Evolutionary conservation across 2,797 vertebrate species (phyloP), one percentile per base, ranked within the genome.

Genomic region (Gallinago nigripennis): DNA sequence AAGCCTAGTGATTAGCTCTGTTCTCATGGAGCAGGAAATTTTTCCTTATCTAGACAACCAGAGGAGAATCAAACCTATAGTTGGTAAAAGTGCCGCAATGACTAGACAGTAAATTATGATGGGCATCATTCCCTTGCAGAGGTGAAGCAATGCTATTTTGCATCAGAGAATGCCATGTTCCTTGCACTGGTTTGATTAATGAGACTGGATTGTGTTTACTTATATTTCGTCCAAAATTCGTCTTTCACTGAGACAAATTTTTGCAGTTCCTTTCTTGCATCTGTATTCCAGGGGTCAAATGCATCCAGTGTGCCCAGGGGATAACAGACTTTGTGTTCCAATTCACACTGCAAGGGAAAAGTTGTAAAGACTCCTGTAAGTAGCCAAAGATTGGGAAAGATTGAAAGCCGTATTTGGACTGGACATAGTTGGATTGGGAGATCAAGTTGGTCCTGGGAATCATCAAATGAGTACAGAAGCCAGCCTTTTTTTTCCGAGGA

Each of bases 21-120:
- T 61, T 73, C 24, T 53, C 5, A 58, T 18, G 43, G 45, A 50
- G 48, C 14, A 30, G 20, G 21, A 54, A 35, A 4, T 21, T 16
- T 6, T 81, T n/a, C 23, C 0, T 0, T 27, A 18, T 30, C 11
- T 45, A 9, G 13, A 54, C 43, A 71, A 0, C 14, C 12, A 11
- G 37, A 31, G 27, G 43, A 50, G 37, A 82, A 19, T 77, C 60
- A 66, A 58, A 21, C 4, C 15, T 2, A 0, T 16, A 8, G 20
- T 68, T 75, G 1, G 0, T 76, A 23, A 53, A 37, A 82, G 41
- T 37, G 7, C 46, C 37, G 5, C 20, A 27, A 0, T 33, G 37
- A 41, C 14, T 28, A 20, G 69, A 8, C 11, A 54, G 39, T 73
- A 43, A 60, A 30, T 43, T n/a, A 4, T 1, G 11, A 16, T 20